These are phyloP conservation scores for Masticophis lateralis DNA, from an alignment of 2,797 vertebrate genomes.

Conservation along the genomic window DNA sequence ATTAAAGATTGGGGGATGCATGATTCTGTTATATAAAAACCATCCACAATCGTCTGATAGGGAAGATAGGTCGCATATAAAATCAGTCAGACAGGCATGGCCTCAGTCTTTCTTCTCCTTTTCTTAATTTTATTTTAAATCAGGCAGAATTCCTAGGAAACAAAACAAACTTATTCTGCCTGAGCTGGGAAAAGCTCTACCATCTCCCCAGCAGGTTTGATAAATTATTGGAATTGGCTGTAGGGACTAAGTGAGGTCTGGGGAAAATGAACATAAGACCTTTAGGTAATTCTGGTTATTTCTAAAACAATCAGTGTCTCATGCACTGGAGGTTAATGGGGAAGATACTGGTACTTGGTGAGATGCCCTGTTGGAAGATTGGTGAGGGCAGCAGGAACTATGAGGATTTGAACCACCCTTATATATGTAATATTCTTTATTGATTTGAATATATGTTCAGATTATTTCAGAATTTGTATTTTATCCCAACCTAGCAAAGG, in stretches of 20 bases:
- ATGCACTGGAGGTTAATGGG: neutral
- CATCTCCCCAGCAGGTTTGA: neutral
- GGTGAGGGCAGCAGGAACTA: neutral
- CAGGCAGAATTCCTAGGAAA: neutral
- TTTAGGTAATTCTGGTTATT: neutral
- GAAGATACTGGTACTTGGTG: neutral
- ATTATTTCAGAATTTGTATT: neutral
- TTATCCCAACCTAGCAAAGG: neutral
- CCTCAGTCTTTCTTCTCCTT: too few relatives aligned
- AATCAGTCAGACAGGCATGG: too few relatives aligned
- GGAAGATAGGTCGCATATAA: neutral
- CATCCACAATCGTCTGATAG: neutral
- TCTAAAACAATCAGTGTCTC: neutral
- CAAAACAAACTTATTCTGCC: neutral
- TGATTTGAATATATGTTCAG: neutral
- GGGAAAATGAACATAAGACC: neutral
- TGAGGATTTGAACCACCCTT: neutral
- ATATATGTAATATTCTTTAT: neutral
- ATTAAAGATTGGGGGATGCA: neutral
- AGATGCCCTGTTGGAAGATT: neutral
- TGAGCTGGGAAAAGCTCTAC: neutral
- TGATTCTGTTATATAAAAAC: neutral
- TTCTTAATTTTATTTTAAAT: too few relatives aligned
- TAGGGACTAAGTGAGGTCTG: neutral
- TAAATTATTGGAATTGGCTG: neutral